These are phyloP conservation scores for Lepus europaeus DNA, from an alignment of 2,113 vertebrate species.

Conservation along the genomic window DNA sequence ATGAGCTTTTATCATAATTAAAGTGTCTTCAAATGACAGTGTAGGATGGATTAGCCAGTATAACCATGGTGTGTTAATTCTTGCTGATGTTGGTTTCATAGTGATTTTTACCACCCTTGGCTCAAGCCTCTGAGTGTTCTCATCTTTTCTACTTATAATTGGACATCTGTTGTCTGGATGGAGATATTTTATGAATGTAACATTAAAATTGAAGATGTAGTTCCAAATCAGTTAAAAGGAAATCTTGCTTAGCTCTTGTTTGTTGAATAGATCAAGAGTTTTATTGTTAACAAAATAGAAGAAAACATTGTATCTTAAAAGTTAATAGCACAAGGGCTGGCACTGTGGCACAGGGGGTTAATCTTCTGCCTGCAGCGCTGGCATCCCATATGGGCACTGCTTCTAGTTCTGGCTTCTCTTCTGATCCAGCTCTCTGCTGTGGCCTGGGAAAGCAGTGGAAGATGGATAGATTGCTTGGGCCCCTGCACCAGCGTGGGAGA, in stretches of 20 bases:
- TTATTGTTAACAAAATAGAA: conserved; percentile 60
- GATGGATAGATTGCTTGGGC: no score
- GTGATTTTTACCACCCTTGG: not conserved
- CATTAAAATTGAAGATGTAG: conserved; percentile 28
- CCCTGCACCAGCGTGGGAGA: no score
- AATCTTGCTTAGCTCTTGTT: not conserved
- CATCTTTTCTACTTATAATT: not conserved
- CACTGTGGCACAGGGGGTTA: no score
- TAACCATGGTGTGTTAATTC: not conserved
- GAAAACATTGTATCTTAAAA: conserved; percentile 32
- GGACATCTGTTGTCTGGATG: not conserved
- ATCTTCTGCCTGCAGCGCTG: no score
- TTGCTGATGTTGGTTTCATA: not conserved
- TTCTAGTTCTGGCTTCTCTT: no score
- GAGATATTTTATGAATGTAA: not conserved
- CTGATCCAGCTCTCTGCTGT: no score
- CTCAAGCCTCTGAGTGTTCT: not conserved
- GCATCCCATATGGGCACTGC: no score
- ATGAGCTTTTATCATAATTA: not conserved
- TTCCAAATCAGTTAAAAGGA: not conserved
- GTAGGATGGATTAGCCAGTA: not conserved
- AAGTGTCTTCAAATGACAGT: not conserved
- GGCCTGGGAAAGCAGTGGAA: no score
- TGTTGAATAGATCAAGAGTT: conserved; percentile 19
- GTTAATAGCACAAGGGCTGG: not conserved